Percentiles rank a stretch among this genome's conserved stretches.
Evolutionary conservation across 2,113 vertebrate genomes (phyloP).

Genomic region (Puntigrus tetrazona): DNA sequence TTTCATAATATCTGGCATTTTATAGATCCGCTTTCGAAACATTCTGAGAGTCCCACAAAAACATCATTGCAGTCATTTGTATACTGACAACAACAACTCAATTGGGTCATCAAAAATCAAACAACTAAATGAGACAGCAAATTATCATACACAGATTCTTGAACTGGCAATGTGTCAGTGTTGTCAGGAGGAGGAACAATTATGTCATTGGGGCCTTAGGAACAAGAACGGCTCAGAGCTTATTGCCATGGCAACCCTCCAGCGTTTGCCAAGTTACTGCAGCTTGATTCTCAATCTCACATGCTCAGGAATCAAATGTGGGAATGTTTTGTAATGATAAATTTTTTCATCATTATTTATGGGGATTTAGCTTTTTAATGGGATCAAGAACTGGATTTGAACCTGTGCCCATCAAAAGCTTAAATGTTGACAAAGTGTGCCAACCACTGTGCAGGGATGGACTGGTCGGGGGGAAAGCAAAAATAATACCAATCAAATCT

Average conservation of each 20-base stretch:
- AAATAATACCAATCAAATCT: too few species aligned
- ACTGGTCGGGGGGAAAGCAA: background rate
- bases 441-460: background rate
- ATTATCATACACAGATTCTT: slow-evolving; percentile 31
- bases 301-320: slow-evolving; percentile 29
- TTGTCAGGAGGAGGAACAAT: slow-evolving; percentile 19
- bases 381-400: background rate
- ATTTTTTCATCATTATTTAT: background rate
- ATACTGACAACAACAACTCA: background rate
- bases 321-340: slow-evolving; percentile 41
- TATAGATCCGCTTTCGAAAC: background rate
- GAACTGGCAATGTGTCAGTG: background rate
- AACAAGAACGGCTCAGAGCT: slow-evolving; percentile 29
- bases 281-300: slow-evolving; percentile 14
- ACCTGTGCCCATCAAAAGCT: background rate
- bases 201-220: slow-evolving; percentile 19
- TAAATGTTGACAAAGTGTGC: background rate
- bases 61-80: background rate
- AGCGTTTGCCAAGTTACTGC: slow-evolving; percentile 33
- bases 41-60: background rate
- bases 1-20: background rate
- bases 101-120: background rate
- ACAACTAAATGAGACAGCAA: slow-evolving; percentile 6
- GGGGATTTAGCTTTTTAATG: background rate
- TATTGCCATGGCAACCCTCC: slow-evolving; percentile 46